A percentile compares a stretch with the other conserved stretches of the same genome.
Evolutionary conservation across 2,888 invertebrate species (phyloP).

Genomic region (Heteropelma amictum): DNA sequence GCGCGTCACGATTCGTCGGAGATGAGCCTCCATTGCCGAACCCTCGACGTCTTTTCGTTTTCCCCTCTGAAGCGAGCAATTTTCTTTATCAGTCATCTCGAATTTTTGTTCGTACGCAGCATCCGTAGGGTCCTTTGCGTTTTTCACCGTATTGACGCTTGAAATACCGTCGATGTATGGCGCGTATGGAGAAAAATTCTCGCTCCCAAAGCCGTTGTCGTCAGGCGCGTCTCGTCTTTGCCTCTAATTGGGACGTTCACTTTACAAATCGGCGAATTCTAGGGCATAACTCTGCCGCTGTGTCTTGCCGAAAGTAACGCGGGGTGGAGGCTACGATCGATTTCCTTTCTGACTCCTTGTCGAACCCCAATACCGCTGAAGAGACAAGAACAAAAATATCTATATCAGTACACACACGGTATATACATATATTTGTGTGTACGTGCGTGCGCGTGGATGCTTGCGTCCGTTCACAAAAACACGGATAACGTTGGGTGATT

Average conservation of each 20-base stretch:
- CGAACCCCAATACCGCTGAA: neutral
- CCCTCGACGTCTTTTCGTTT: no score
- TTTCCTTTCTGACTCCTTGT: neutral
- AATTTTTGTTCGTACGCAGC: neutral
- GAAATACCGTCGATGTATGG: neutral
- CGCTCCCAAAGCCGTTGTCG: conserved; percentile 39
- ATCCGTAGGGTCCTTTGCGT: neutral
- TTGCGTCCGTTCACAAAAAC: neutral
- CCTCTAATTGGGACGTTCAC: conserved; percentile 51
- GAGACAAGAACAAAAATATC: neutral
- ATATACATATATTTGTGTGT: neutral
- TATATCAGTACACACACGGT: neutral
- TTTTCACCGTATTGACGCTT: neutral
- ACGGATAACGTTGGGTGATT: neutral
- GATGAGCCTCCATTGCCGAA: no score
- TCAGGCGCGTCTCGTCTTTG: conserved; percentile 49
- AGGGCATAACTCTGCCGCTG: neutral
- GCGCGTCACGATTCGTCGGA: no score
- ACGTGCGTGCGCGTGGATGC: neutral
- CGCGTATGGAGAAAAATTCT: neutral
- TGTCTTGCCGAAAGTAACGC: no score
- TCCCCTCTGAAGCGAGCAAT: no score
- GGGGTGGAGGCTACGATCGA: neutral
- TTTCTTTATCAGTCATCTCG: no score
- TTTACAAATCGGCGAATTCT: conserved; percentile 35